phyloP scores from a whole-genome alignment of 2,797 vertebrate species.

The Loriculus beryllinus region DNA sequence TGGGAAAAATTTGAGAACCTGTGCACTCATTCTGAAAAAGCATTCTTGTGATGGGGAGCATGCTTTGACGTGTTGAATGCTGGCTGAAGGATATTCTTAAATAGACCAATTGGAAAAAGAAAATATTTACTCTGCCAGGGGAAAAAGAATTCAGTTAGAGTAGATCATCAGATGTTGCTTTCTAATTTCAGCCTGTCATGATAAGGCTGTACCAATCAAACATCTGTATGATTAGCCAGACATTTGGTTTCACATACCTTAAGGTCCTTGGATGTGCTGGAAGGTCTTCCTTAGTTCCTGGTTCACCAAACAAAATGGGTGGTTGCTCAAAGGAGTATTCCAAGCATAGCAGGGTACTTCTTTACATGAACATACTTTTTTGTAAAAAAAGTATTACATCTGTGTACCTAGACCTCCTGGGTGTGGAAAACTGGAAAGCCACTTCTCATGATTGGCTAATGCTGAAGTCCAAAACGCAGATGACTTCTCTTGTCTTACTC shows the following conservation, averaged over 20 bases:
- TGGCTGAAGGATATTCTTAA: neutral
- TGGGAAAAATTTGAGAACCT: neutral
- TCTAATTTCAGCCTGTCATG: neutral
- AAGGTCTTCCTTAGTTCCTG: neutral
- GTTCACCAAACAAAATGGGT: neutral
- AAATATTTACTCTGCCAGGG: neutral
- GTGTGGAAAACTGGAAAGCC: neutral
- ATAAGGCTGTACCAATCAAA: neutral
- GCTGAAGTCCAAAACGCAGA: neutral
- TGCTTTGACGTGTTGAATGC: neutral
- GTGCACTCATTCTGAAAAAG: neutral
- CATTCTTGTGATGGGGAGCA: neutral
- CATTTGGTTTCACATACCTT: neutral
- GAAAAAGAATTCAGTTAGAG: neutral
- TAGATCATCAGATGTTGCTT: neutral
- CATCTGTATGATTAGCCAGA: neutral
- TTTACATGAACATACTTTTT: neutral
- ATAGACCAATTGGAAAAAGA: neutral
- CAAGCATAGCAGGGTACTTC: neutral
- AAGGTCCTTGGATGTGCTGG: fast-evolving
- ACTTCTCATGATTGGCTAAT: neutral
- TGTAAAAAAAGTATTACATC: neutral
- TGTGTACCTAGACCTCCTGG: neutral
- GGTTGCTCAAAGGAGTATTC: neutral
- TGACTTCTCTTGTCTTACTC: neutral